Evolutionary conservation across 1,140 invertebrate species (phyloP).

Genomic region (Episyrphus balteatus): DNA sequence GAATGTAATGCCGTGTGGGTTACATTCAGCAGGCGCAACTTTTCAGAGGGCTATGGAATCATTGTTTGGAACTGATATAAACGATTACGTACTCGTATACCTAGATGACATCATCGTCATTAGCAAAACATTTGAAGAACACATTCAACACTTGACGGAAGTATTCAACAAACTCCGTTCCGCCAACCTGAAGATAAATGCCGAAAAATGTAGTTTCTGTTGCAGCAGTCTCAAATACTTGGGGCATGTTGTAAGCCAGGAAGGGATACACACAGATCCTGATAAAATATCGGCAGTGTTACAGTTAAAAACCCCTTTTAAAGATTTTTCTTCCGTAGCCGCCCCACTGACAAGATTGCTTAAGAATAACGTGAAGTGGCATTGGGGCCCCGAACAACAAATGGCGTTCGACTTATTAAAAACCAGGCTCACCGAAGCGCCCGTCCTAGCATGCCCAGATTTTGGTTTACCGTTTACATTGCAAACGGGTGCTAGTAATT

Average conservation of each 20-base stretch:
- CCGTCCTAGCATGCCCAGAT: too few relatives aligned
- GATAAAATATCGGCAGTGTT: too few relatives aligned
- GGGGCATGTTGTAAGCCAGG: conserved; percentile 18
- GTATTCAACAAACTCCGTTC: conserved; percentile 6
- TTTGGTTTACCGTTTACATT: too few relatives aligned
- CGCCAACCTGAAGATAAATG: conserved; percentile 9
- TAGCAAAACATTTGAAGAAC: too few relatives aligned
- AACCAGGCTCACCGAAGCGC: conserved; percentile 16
- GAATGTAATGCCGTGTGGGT: conserved; percentile 36
- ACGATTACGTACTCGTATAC: conserved; percentile 27
- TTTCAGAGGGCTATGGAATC: conserved; percentile 34
- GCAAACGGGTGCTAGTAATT: too few relatives aligned
- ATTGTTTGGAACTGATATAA: conserved; percentile 11
- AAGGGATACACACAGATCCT: too few relatives aligned
- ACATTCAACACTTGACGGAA: too few relatives aligned
- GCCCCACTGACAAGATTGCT: conserved; percentile 22
- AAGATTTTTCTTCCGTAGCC: conserved; percentile 21
- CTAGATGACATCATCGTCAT: too few relatives aligned
- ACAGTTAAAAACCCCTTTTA: conserved; percentile 13
- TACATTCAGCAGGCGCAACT: too few relatives aligned
- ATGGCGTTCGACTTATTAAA: conserved; percentile 18
- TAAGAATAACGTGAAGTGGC: conserved; percentile 10
- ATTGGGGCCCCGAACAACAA: conserved; percentile 14
- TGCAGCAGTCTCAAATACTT: too few relatives aligned
- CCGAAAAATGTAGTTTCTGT: too few relatives aligned